Base-by-base conservation (phyloP, 2,888 invertebrate species). In the Leptothorax acervorum region DNA sequence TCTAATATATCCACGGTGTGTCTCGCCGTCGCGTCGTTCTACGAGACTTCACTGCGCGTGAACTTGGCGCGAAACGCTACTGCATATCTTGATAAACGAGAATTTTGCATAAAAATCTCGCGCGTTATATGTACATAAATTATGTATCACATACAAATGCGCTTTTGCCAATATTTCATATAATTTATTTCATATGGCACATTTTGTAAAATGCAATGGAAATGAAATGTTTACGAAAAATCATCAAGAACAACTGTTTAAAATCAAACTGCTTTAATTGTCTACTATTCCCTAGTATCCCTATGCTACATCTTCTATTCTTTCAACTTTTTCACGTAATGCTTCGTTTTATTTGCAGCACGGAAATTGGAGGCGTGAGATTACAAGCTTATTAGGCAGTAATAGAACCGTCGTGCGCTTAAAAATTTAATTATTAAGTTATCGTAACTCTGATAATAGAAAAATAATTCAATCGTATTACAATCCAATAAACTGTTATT, bases 381-480 rank as follows among this genome's bases (percentile, higher is more conserved):
- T 42, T 66, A 66, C 23, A 42, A 28, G 42, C 23, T 66, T 66
- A 42, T 66, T 23, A 15, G 65, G 12, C 45, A 66, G 45, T 66
- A 66, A 45, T 45, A 39, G n/a, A 65, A 42, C 3, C n/a, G 53
- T 12, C 23, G 1, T 8, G 35, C n/a, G n/a, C 31, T 39, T 53
- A n/a, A 11, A 42, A 39, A 51, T 53, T 53, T 35, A 70, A 66
- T 28, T 28, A 48, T 48, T 28, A 28, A 28, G 28, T 70, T 53
- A 53, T 45, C 70, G 35, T 18, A 28, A 66, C 31, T 60, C 15
- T 45, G 28, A 66, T 48, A 48, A 15, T 70, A 35, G 53, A 70
- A 70, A 70, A 70, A 66, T 66, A 28, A 66, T 35, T 70, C 9
- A 35, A 53, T 53, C n/a, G 18, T 23, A n/a, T 51, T 51, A 4